Evolutionary conservation across 2,797 vertebrate species (phyloP).

Genomic region (Notoglanidium macrostoma): DNA sequence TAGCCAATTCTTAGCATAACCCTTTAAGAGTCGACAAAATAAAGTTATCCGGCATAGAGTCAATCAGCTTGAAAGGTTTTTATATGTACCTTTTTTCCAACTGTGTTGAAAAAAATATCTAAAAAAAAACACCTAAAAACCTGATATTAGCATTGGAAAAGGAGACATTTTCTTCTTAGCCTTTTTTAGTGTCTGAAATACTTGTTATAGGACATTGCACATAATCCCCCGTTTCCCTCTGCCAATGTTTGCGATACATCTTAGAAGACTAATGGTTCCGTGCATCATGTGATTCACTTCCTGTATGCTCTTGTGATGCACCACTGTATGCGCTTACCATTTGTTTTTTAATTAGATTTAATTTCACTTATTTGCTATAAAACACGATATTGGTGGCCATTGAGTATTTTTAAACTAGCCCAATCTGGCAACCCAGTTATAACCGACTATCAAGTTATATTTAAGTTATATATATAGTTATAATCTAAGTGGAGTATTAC

Average conservation of each 20-base stretch:
- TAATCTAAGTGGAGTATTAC: neutral
- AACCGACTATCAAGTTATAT: neutral
- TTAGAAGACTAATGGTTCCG: neutral
- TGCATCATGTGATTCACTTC: too few species aligned
- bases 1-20: neutral
- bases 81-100: neutral
- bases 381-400: neutral
- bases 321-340: neutral
- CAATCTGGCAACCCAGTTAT: neutral
- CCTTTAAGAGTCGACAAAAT: neutral
- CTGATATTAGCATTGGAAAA: neutral
- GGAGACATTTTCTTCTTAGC: neutral
- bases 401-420: neutral
- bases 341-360: neutral
- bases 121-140: neutral
- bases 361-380: neutral
- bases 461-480: neutral
- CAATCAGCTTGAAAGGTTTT: neutral
- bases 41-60: neutral
- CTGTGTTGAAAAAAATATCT: too few species aligned
- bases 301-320: too few species aligned
- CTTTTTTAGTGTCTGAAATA: neutral
- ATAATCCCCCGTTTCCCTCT: neutral
- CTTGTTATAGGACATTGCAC: neutral
- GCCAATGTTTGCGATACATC: neutral